Evolutionary conservation across 2,113 vertebrate genomes (phyloP).

Genomic region (Macaca nemestrina): DNA sequence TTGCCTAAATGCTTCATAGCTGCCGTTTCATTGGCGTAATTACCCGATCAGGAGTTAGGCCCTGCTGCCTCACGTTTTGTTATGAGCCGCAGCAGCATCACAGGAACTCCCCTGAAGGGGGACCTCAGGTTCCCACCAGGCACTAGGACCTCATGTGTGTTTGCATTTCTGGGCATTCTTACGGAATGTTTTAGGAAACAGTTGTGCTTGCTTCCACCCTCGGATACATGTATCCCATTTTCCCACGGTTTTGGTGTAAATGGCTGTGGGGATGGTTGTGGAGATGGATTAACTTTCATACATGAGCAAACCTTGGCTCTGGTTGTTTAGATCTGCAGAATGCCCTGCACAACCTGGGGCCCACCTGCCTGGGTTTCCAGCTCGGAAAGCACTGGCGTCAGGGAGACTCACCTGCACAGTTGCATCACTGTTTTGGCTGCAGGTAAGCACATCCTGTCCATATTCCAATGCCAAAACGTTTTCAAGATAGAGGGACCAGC

Average conservation of each 20-base stretch:
- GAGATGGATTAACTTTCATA: background rate
- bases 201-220: background rate
- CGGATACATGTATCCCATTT: too few relatives aligned
- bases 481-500: background rate
- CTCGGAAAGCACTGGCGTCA: background rate
- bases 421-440: background rate
- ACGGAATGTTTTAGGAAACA: background rate
- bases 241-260: background rate
- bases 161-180: background rate
- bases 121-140: background rate
- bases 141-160: background rate
- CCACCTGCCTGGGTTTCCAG: background rate
- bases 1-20: background rate
- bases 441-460: background rate
- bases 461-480: background rate
- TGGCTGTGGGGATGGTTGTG: background rate
- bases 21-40: background rate
- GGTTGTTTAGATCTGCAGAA: background rate
- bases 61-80: accelerated
- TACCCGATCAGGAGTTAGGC: background rate
- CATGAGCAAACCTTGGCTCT: background rate
- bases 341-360: background rate
- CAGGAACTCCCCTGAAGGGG: too few relatives aligned
- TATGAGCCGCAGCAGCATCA: background rate
- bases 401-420: too few relatives aligned